phyloP scores from a whole-genome alignment of 2,888 invertebrate genomes.

The Dynastes hyllus region DNA sequence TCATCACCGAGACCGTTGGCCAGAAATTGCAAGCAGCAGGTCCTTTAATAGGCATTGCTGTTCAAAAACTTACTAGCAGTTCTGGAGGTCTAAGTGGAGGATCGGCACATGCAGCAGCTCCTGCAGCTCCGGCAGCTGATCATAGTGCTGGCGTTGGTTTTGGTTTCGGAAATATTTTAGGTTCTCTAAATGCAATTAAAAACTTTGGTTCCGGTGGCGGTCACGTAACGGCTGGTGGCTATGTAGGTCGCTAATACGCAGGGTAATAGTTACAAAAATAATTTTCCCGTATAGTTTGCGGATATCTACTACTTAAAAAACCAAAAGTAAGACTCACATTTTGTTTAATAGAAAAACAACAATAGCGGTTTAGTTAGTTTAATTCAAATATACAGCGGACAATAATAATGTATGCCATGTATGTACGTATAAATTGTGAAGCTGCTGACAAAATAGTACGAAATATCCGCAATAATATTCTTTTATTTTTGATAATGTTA shows the following conservation, averaged over 20 bases:
- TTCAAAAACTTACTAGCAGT: conserved; percentile 77
- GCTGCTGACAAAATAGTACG: too few species aligned
- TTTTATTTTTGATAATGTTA: too few species aligned
- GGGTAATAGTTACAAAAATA: conserved; percentile 2
- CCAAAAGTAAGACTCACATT: neutral
- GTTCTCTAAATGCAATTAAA: conserved; percentile 69
- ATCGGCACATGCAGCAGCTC: conserved; percentile 29
- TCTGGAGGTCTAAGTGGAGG: conserved; percentile 71
- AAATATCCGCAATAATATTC: too few species aligned
- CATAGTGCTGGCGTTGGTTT: conserved; percentile 67
- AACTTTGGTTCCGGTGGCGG: conserved; percentile 65
- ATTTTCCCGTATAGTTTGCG: neutral
- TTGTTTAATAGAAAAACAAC: too few species aligned
- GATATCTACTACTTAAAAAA: conserved; percentile 7
- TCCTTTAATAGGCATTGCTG: conserved; percentile 77
- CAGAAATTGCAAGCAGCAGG: conserved; percentile 75
- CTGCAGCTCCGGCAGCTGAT: conserved; percentile 25
- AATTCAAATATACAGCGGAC: too few species aligned
- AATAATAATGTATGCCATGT: too few species aligned
- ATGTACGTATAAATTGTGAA: too few species aligned
- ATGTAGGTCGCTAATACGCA: conserved; percentile 29
- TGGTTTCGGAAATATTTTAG: conserved; percentile 73
- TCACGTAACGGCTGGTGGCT: conserved; percentile 60
- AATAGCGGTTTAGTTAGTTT: neutral
- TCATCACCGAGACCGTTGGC: conserved; percentile 81